phyloP scores from a whole-genome alignment of 2,888 invertebrate species.

The Idaea biselata region DNA sequence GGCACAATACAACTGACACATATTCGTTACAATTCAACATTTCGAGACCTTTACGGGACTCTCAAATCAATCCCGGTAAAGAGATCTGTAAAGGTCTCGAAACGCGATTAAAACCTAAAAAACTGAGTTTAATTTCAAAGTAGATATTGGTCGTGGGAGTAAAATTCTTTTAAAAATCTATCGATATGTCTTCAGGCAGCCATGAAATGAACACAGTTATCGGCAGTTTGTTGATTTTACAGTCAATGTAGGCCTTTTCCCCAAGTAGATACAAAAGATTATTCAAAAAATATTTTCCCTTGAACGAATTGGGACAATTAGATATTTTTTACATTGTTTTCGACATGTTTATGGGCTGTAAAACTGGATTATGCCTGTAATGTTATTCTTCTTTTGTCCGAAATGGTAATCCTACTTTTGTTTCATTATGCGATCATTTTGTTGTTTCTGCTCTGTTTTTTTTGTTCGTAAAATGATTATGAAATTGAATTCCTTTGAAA shows the following conservation, averaged over 20 bases:
- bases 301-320: slow-evolving; percentile 12
- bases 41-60: too few species aligned
- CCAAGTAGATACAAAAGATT: neutral
- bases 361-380: slow-evolving; percentile 2
- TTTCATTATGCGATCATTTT: slow-evolving; percentile 6
- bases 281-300: slow-evolving; percentile 2
- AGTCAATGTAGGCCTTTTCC: neutral
- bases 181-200: too few species aligned
- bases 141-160: too few species aligned
- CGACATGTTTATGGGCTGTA: slow-evolving; percentile 1
- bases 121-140: too few species aligned
- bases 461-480: slow-evolving; percentile 4
- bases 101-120: too few species aligned
- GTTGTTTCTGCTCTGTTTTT: neutral
- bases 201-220: too few species aligned
- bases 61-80: too few species aligned
- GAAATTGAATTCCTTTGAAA: neutral
- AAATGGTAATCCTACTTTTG: slow-evolving; percentile 7
- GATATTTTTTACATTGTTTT: slow-evolving; percentile 11
- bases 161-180: too few species aligned
- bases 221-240: too few species aligned
- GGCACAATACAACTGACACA: too few species aligned
- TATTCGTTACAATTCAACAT: too few species aligned
- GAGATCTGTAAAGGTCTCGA: too few species aligned
- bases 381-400: slow-evolving; percentile 1